These are phyloP conservation scores for Nipponacmea schrenckii DNA, from an alignment of 2,888 invertebrate species.

Conservation along the genomic window DNA sequence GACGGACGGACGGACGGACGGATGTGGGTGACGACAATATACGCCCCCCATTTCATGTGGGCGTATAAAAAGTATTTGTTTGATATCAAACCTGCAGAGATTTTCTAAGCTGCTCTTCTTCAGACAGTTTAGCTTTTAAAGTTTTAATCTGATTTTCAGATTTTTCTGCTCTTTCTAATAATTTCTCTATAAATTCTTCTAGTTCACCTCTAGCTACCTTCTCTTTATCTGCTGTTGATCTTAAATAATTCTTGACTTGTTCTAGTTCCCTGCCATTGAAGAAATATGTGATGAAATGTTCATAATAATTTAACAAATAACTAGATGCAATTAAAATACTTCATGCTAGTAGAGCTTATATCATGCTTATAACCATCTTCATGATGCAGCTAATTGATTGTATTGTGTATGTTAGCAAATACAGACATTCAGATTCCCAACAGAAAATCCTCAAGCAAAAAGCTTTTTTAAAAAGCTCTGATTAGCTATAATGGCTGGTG, in stretches of 20 bases:
- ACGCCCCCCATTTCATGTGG: too few relatives aligned
- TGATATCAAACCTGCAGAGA: neutral
- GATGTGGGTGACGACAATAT: too few relatives aligned
- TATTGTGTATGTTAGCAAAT: too few relatives aligned
- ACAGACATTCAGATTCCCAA: too few relatives aligned
- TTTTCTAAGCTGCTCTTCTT: neutral
- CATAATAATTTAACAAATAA: neutral
- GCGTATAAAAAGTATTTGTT: neutral
- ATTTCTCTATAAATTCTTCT: constrained; percentile 52
- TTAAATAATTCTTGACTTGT: constrained; percentile 46
- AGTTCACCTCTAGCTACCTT: constrained; percentile 52
- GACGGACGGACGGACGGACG: too few relatives aligned
- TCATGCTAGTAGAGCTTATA: too few relatives aligned
- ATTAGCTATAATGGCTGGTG: too few relatives aligned
- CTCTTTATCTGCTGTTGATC: constrained; percentile 53
- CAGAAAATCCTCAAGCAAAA: too few relatives aligned
- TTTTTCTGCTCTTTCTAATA: constrained; percentile 53
- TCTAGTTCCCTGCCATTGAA: constrained; percentile 40
- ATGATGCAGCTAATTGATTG: too few relatives aligned
- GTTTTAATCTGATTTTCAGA: constrained; percentile 51
- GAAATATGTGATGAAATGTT: neutral
- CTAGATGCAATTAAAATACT: neutral
- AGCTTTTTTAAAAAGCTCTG: too few relatives aligned
- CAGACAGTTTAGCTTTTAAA: constrained; percentile 17
- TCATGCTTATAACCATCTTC: too few relatives aligned